Percentiles rank a stretch among this genome's conserved stretches.
Evolutionary conservation across 2,113 vertebrate genomes (phyloP).

Genomic region (Pluvialis apricaria): DNA sequence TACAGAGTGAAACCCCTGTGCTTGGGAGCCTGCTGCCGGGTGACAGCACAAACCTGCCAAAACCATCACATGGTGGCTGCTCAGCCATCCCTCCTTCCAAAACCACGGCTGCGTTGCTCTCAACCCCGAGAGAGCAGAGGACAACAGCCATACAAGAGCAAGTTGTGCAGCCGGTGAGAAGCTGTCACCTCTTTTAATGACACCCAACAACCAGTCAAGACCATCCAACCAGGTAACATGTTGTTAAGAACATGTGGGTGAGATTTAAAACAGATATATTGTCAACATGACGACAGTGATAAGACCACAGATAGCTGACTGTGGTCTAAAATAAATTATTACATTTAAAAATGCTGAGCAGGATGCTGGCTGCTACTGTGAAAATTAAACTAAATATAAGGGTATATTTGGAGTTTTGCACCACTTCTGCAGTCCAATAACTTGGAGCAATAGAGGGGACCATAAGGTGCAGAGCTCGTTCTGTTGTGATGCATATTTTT

Average conservation of each 20-base stretch:
- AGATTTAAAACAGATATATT: slow-evolving; percentile 28
- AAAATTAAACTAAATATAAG: neutral
- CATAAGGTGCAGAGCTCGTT: rapidly evolving
- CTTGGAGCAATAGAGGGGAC: neutral
- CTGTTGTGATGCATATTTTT: neutral
- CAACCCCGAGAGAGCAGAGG: neutral
- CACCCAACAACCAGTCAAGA: slow-evolving; percentile 35
- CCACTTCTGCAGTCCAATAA: neutral
- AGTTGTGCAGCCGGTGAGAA: neutral
- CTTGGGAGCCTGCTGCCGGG: neutral
- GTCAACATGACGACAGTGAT: neutral
- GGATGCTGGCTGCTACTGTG: neutral
- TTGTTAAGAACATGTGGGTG: slow-evolving; percentile 37
- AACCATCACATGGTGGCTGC: neutral
- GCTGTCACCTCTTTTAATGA: slow-evolving; percentile 24
- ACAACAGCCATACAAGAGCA: neutral
- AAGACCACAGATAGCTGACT: neutral
- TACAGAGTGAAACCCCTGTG: rapidly evolving
- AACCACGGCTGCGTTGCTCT: neutral
- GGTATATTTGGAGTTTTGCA: neutral
- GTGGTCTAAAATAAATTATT: slow-evolving; percentile 11
- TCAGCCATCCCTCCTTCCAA: neutral
- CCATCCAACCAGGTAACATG: slow-evolving; percentile 53
- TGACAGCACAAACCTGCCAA: neutral
- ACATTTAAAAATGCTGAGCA: neutral